Conservation (phyloP, 2,113 vertebrate species). For the Strix aluco region DNA sequence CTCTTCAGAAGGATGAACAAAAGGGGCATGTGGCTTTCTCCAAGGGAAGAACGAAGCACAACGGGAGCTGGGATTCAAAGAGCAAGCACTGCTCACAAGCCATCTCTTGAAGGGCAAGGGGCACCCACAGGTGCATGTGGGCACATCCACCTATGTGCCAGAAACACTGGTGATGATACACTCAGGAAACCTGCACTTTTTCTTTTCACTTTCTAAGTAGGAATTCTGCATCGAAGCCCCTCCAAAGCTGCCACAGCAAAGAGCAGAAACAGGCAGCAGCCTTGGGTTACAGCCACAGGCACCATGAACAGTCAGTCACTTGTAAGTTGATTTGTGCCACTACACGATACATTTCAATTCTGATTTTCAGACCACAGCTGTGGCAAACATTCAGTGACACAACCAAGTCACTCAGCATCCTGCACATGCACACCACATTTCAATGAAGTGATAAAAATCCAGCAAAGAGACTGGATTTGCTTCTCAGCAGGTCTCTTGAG, state of each 20-base stretch:
- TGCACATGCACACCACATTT: not conserved
- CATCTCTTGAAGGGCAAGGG: not conserved
- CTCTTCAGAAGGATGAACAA: not conserved
- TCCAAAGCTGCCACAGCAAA: not conserved
- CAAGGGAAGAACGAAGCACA: not conserved
- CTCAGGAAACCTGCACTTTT: not conserved
- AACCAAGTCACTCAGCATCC: not conserved
- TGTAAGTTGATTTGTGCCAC: accelerated
- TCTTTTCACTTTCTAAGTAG: not conserved
- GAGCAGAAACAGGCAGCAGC: not conserved
- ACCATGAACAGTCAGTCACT: not conserved
- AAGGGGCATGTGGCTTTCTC: not conserved
- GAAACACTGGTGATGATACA: not conserved
- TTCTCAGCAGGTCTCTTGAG: not conserved
- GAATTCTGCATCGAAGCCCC: not conserved
- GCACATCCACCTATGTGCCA: not conserved
- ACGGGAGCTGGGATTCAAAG: not conserved
- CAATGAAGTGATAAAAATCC: not conserved
- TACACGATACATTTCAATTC: not conserved
- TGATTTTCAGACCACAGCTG: not conserved
- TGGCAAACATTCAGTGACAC: not conserved
- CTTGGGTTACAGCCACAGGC: not conserved
- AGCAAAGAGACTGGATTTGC: not conserved
- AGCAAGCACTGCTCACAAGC: not conserved
- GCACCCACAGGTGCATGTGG: not conserved